Evolutionary conservation across 2,888 invertebrate species (phyloP), one percentile per base, ranked within the genome.

Genomic region (Tipula confusa): DNA sequence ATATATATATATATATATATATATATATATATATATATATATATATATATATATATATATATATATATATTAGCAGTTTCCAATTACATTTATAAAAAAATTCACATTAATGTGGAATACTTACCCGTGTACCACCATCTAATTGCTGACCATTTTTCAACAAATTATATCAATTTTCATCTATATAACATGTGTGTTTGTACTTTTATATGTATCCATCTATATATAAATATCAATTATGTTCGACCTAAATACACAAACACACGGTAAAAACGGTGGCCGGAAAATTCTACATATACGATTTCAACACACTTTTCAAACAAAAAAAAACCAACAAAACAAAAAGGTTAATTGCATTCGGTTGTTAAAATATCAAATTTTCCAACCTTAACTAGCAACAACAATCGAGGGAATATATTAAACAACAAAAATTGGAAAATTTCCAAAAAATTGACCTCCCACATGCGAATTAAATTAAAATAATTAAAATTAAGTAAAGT

Each of bases 361-460:
- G 64, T 64, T 64, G 64, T 64, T 64, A 64, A 64, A 64, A 24
- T 64, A 64, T 64, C 64, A 64, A 64, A 64, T 64, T 64, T 64
- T 64, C 64, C 64, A 64, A 64, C 18, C 64, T 64, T 64, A 64
- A 64, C 64, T n/a, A n/a, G n/a, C 64, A 64, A 64, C 64, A 64
- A 64, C 64, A 43, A 43, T n/a, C 24, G 24, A 64, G 24, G 24
- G 64, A 64, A 64, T 64, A 64, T 24, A 64, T 64, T 64, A 24
- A 64, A 64, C 9, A 64, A 64, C 18, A 64, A 24, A 24, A 18
- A 43, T 24, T 64, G 64, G 64, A 64, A 64, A 64, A 9, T 64
- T 64, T 64, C 64, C 64, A 64, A 64, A 64, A 64, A 64, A 33
- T n/a, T 43, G 43, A n/a, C 2, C 64, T 15, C 15, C n/a, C n/a